Percentiles rank a stretch among this genome's conserved stretches.
Conservation (phyloP, 2,888 invertebrate species). For the Nezara viridula region DNA sequence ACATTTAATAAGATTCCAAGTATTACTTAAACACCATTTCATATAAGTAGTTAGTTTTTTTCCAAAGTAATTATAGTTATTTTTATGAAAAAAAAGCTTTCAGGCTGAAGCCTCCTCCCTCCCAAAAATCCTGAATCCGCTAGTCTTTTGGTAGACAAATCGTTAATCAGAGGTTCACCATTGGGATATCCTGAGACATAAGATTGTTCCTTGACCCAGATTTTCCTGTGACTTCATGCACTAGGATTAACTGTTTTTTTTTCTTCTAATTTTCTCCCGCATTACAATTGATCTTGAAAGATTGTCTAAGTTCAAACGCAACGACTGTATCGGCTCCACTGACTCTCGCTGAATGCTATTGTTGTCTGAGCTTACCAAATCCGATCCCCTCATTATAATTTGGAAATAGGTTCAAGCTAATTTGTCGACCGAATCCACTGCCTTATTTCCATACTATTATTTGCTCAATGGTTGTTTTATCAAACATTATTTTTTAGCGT, state of each 20-base stretch:
- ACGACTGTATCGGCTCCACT: conserved; percentile 3
- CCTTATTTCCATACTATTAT: not conserved
- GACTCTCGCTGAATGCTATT: not conserved
- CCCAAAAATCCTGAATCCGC: too few species aligned
- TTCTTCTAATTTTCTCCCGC: not conserved
- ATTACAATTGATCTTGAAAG: not conserved
- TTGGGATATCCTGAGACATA: not conserved
- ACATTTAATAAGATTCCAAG: too few species aligned
- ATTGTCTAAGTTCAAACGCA: not conserved
- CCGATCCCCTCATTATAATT: conserved; percentile 14
- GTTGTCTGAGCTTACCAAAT: not conserved
- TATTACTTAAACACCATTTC: too few species aligned
- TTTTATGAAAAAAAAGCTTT: too few species aligned
- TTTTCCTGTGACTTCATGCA: not conserved
- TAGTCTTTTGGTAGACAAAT: too few species aligned
- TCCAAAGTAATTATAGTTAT: too few species aligned
- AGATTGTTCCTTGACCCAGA: not conserved
- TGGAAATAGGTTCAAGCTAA: not conserved
- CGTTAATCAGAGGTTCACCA: too few species aligned
- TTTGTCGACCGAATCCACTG: not conserved
- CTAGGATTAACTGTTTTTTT: not conserved
- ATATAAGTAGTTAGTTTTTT: too few species aligned
- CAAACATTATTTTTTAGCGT: too few species aligned
- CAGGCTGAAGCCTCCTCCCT: too few species aligned
- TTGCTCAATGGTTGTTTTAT: not conserved